Evolutionary conservation across 2,113 vertebrate species (phyloP).

Genomic region (Ascaphus truei): DNA sequence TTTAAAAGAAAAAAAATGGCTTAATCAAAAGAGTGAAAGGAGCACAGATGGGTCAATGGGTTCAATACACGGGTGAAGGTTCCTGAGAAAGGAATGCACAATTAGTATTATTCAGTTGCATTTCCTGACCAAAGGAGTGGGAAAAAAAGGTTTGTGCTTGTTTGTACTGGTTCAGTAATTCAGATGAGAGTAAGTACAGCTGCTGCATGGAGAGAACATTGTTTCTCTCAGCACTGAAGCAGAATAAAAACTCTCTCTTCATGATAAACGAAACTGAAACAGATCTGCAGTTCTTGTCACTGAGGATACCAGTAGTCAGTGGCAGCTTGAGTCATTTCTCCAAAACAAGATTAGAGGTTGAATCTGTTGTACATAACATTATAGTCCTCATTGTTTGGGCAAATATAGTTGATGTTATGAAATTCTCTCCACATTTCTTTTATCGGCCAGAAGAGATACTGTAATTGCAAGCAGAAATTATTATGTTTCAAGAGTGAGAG

Average conservation of each 20-base stretch:
- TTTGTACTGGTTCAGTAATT: neutral
- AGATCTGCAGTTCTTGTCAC: neutral
- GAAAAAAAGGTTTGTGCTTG: too few species aligned
- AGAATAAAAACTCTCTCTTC: constrained; percentile 1
- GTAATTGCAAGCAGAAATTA: too few species aligned
- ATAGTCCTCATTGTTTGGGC: neutral
- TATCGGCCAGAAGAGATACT: neutral
- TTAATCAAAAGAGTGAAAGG: too few species aligned
- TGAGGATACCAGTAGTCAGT: neutral
- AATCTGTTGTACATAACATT: neutral
- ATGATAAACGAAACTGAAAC: constrained; percentile 16
- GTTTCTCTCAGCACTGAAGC: neutral
- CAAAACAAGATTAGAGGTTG: neutral
- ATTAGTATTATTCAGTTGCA: too few species aligned
- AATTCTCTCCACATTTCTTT: neutral
- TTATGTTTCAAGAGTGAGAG: too few species aligned
- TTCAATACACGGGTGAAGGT: too few species aligned
- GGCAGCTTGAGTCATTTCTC: neutral
- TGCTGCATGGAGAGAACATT: neutral
- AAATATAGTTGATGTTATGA: neutral
- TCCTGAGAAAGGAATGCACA: too few species aligned
- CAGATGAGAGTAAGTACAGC: neutral
- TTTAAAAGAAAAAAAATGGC: too few species aligned
- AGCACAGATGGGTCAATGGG: too few species aligned
- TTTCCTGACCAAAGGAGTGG: too few species aligned